Base-by-base conservation (phyloP, 2,797 vertebrate species). In the Tangara arthus region DNA sequence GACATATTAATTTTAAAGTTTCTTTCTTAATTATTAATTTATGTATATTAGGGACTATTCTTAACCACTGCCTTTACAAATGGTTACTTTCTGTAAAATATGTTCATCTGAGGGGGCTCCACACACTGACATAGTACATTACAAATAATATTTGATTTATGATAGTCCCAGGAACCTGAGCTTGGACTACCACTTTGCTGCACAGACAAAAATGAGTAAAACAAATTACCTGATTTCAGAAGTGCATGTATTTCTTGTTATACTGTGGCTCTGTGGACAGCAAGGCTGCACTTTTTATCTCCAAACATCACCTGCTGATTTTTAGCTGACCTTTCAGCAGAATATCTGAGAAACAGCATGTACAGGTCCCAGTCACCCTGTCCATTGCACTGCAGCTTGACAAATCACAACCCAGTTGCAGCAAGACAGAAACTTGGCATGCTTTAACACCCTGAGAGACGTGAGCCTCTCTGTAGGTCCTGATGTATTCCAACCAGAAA, bases 371-470 rank as follows among this genome's bases (percentile, higher is more conserved):
- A 56, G 57, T 26, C 72, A 85, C 60, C 50, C 49, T 66, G 64
- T 37, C 52, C 46, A 42, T 32, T 65, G 27, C 32, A 19, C 28
- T 1, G 4, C 8, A 78, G 42, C 49, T 83, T 94, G 91, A 95
- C 26, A 93, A 95, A 95, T 94, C 69, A 75, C 82, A 71, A 11
- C n/a, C 30, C 53, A 75, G 24, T 21, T 72, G 61, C 76, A 52
- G 18, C 27, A 86, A 78, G 79, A 59, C 65, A 78, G 72, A 9
- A 77, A 72, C 39, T 71, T 71, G 52, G 28, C 2, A 1, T 7
- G 47, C 7, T 23, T 89, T 82, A 85, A 68, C 46, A 35, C 37
- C 26, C 19, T 12, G 66, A 82, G 47, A 53, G 37, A 30, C 2
- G 0, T 15, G 16, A 2, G 1, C 27, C 22, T 77, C 61, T 80